A percentile compares a stretch with the other conserved stretches of the same genome.
Conservation (phyloP, 1,140 invertebrate species). For the Metaphire vulgaris region DNA sequence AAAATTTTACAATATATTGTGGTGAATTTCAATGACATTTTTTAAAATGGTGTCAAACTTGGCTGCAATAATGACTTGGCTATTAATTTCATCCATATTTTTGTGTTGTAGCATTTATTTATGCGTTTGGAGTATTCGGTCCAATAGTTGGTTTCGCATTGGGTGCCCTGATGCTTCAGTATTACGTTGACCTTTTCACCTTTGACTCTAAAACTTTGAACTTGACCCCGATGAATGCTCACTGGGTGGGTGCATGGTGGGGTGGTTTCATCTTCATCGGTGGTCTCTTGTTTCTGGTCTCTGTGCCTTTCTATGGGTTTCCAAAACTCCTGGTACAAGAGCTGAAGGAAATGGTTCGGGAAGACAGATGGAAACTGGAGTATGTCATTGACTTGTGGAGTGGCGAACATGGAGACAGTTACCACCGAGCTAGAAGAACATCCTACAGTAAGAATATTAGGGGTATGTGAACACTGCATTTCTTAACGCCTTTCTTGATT, state of each 20-base stretch:
- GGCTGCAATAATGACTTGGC: too few species aligned
- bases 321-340: slow-evolving; percentile 55
- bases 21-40: too few species aligned
- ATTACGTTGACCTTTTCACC: slow-evolving; percentile 55
- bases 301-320: slow-evolving; percentile 56
- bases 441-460: slow-evolving; percentile 80
- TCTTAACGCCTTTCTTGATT: too few species aligned
- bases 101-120: slow-evolving; percentile 56
- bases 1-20: too few species aligned
- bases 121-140: slow-evolving; percentile 58
- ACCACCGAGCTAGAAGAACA: background rate
- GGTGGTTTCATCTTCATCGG: slow-evolving; percentile 53
- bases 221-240: slow-evolving; percentile 46
- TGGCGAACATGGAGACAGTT: slow-evolving; percentile 30
- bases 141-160: slow-evolving; percentile 57
- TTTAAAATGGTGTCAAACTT: too few species aligned
- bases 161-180: slow-evolving; percentile 55
- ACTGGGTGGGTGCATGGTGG: slow-evolving; percentile 59
- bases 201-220: slow-evolving; percentile 27
- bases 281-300: slow-evolving; percentile 43
- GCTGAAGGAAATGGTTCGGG: background rate
- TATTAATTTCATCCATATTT: too few species aligned
- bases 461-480: too few species aligned
- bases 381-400: slow-evolving; percentile 14
- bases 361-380: slow-evolving; percentile 18